Percentiles rank a stretch among this genome's conserved stretches.
These are phyloP conservation scores for Acromyrmex heyeri DNA, from an alignment of 1,140 invertebrate species.

Conservation along the genomic window DNA sequence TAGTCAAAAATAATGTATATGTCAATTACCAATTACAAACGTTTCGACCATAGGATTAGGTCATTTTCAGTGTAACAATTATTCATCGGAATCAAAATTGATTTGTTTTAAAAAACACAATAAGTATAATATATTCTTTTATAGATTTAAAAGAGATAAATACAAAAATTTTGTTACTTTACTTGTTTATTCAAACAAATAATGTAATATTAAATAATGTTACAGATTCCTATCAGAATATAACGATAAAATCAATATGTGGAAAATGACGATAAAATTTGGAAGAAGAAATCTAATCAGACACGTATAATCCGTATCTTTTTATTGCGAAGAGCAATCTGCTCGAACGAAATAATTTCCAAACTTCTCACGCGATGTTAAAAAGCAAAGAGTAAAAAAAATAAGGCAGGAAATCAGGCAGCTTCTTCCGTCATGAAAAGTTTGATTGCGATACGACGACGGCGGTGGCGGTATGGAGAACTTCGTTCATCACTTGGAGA, in stretches of 20 bases:
- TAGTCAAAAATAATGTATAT: too few relatives aligned
- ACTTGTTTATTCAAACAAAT: background rate
- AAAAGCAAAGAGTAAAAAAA: constrained; percentile 19
- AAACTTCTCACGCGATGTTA: constrained; percentile 39
- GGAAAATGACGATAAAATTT: background rate
- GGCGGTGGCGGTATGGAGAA: constrained; percentile 27
- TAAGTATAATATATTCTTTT: too few relatives aligned
- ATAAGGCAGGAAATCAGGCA: constrained; percentile 43
- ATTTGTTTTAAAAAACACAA: too few relatives aligned
- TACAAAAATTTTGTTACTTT: background rate
- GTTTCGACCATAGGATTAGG: too few relatives aligned
- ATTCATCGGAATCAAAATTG: too few relatives aligned
- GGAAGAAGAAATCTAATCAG: constrained; percentile 19
- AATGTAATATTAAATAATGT: background rate
- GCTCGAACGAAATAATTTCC: constrained; percentile 51
- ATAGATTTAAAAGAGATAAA: background rate
- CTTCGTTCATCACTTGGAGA: constrained; percentile 66
- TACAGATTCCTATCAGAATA: background rate
- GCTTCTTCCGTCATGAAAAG: constrained; percentile 68
- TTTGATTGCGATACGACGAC: constrained; percentile 67
- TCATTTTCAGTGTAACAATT: too few relatives aligned
- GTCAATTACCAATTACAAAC: too few relatives aligned
- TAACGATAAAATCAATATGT: background rate
- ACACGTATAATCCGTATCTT: constrained; percentile 7
- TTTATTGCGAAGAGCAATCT: constrained; percentile 1